Conservation (phyloP, 2,113 vertebrate genomes). For the Panthera leo region DNA sequence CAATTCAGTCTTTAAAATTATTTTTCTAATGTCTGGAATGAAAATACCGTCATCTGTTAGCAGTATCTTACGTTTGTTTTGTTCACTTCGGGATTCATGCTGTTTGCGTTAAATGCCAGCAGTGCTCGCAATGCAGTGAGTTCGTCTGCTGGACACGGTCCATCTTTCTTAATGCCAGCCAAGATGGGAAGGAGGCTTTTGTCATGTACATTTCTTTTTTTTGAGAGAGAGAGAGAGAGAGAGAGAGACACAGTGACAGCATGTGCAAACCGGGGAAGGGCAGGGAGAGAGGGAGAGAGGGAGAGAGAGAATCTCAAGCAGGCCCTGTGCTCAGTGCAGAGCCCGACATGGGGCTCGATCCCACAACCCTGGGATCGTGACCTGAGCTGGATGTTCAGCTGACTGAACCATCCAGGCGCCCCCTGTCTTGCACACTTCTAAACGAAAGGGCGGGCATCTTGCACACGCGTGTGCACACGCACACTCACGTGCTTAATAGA, state of each 20-base stretch:
- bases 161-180: neutral
- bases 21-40: neutral
- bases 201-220: neutral
- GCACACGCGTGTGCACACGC: accelerated
- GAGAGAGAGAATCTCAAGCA: no score
- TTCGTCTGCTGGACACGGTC: neutral
- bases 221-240: no score
- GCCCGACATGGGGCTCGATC: no score
- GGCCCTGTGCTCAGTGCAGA: no score
- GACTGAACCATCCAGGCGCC: no score
- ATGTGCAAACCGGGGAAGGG: no score
- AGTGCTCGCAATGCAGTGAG: neutral
- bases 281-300: no score
- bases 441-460: neutral
- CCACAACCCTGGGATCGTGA: no score
- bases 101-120: neutral
- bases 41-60: constrained; percentile 56
- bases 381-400: no score
- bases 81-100: neutral
- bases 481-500: accelerated
- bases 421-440: neutral
- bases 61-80: neutral
- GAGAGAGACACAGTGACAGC: no score
- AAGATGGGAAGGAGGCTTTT: neutral
- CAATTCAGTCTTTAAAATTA: neutral